Percentiles rank a stretch among this genome's conserved stretches.
Conservation (phyloP, 1,140 invertebrate genomes). For the Dolichoris vasculosae region DNA sequence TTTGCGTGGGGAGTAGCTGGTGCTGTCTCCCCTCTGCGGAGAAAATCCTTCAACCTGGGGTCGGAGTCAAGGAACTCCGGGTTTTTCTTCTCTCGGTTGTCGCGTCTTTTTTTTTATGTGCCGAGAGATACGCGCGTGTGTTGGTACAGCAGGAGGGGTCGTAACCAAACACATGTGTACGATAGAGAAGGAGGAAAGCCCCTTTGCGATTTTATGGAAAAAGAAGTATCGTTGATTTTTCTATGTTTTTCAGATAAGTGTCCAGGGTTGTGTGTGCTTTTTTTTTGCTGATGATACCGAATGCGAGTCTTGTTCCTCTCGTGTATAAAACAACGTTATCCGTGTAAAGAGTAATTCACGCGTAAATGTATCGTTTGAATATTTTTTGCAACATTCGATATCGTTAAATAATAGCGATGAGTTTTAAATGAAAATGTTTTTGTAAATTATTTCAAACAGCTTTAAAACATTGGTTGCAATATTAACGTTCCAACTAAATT, state of each 20-base stretch:
- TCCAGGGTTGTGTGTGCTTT: neutral
- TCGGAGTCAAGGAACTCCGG: conserved; percentile 27
- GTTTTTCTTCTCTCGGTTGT: neutral
- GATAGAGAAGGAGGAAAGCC: neutral
- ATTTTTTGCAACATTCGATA: neutral
- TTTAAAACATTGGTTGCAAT: no score
- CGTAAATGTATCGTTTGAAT: no score
- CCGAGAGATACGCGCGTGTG: neutral
- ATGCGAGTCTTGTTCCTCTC: neutral
- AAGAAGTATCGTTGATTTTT: conserved; percentile 30
- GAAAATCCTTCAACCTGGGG: conserved; percentile 24
- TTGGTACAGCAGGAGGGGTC: neutral
- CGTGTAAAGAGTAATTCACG: neutral
- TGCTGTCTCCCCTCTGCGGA: conserved; percentile 21
- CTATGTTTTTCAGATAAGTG: conserved; percentile 34
- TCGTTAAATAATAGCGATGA: no score
- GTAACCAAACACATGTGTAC: neutral
- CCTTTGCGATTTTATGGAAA: neutral
- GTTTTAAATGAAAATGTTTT: no score
- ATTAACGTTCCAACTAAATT: no score
- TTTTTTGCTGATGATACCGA: neutral
- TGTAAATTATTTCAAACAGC: no score
- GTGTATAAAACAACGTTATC: neutral
- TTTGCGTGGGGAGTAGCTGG: conserved; percentile 6
- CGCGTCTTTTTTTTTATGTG: conserved; percentile 21